A percentile compares a stretch with the other conserved stretches of the same genome.
These are phyloP conservation scores for Drosophila anomelani DNA, from an alignment of 2,888 invertebrate genomes.

Conservation along the genomic window DNA sequence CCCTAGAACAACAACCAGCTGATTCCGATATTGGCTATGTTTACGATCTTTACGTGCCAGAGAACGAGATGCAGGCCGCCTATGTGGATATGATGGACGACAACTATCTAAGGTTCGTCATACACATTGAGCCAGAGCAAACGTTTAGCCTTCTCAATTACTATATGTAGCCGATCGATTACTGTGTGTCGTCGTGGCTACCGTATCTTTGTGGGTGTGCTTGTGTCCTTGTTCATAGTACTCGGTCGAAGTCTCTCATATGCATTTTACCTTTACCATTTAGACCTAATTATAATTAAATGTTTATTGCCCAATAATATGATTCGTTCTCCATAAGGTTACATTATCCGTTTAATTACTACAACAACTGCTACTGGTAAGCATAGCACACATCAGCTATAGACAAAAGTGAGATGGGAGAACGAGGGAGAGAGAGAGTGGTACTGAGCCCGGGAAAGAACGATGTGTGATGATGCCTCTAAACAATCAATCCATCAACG, in stretches of 20 bases:
- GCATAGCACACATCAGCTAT: conserved; percentile 42
- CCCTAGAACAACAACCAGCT: conserved; percentile 56
- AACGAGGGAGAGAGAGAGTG: conserved; percentile 24
- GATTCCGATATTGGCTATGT: conserved; percentile 86
- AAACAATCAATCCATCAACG: conserved; percentile 24
- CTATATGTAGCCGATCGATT: conserved; percentile 75
- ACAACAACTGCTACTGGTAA: conserved; percentile 82
- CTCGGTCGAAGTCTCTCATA: conserved; percentile 30
- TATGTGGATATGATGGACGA: conserved; percentile 83
- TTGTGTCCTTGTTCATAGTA: conserved; percentile 29
- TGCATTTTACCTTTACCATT: conserved; percentile 21
- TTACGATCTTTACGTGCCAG: conserved; percentile 88
- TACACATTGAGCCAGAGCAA: conserved; percentile 83
- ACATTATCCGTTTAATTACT: conserved; percentile 84
- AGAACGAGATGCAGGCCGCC: conserved; percentile 85
- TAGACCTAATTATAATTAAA: conserved; percentile 25
- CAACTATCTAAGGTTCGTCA: conserved; percentile 84
- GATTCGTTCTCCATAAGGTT: conserved; percentile 81
- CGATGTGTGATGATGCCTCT: conserved; percentile 23
- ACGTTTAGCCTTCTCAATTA: conserved; percentile 81
- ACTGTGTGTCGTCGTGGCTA: conserved; percentile 29
- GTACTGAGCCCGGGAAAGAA: conserved; percentile 15
- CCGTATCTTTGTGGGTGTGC: conserved; percentile 32
- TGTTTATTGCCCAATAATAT: conserved; percentile 56
- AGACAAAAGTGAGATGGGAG: conserved; percentile 20